Conservation (phyloP, 2,888 invertebrate genomes). For the Parasteatoda lunata region DNA sequence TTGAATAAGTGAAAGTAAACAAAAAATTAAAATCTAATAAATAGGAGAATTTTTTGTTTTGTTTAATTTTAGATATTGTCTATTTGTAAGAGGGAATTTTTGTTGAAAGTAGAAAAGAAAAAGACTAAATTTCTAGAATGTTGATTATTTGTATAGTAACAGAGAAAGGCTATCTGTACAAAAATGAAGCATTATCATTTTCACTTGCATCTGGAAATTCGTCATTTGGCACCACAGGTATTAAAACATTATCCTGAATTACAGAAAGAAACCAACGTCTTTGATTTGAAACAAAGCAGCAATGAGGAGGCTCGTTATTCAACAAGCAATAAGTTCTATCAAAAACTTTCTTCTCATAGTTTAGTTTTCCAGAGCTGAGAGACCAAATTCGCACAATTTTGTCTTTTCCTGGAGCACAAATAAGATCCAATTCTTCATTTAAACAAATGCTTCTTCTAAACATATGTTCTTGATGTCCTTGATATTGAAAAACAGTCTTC, state of each 20-base stretch:
- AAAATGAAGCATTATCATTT: not conserved
- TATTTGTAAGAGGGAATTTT: too few species aligned
- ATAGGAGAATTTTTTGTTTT: too few species aligned
- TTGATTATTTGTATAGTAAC: too few species aligned
- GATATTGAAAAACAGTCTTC: slow-evolving; percentile 10
- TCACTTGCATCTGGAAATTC: not conserved
- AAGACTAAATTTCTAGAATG: too few species aligned
- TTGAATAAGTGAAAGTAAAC: too few species aligned
- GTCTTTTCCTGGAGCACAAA: slow-evolving; percentile 13
- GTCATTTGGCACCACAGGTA: slow-evolving; percentile 4
- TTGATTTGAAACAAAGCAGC: slow-evolving; percentile 12
- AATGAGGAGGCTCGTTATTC: not conserved
- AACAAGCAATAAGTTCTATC: not conserved
- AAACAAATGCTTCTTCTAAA: not conserved
- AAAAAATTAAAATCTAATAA: too few species aligned
- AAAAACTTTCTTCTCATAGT: not conserved
- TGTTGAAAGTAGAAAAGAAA: not conserved
- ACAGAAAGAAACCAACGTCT: slow-evolving; percentile 25
- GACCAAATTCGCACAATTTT: slow-evolving; percentile 13
- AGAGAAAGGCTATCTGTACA: too few species aligned
- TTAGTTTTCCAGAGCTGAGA: slow-evolving; percentile 4
- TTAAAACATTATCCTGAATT: not conserved
- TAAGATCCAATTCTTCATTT: slow-evolving; percentile 9
- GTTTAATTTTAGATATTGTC: too few species aligned
- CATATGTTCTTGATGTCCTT: not conserved